phyloP scores from a whole-genome alignment of 2,113 vertebrate species.

The Chaetura pelagica region DNA sequence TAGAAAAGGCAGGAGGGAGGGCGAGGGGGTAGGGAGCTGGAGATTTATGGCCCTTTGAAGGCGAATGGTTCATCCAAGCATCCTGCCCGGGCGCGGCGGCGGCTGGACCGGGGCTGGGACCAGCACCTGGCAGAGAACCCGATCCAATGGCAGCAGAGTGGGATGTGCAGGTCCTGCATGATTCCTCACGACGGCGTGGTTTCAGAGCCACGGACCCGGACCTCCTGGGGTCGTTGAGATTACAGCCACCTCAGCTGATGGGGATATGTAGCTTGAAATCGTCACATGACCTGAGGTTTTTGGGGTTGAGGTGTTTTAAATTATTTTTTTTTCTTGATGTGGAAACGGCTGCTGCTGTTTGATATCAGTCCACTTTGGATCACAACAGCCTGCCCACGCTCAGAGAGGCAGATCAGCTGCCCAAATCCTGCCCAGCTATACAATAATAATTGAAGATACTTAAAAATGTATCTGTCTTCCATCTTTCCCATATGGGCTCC shows the following conservation, averaged over 20 bases:
- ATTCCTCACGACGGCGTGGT: background rate
- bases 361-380: background rate
- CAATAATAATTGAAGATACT: conserved; percentile 69
- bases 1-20: conserved; percentile 53
- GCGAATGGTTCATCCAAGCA: conserved; percentile 25
- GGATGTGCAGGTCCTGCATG: background rate
- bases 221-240: background rate
- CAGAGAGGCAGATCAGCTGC: background rate
- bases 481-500: conserved; percentile 73
- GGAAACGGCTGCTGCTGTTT: background rate
- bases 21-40: conserved; percentile 13
- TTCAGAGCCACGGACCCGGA: background rate
- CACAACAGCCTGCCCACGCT: background rate
- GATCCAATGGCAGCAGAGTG: background rate
- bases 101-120: background rate
- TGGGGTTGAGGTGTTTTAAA: background rate
- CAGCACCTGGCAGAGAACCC: background rate
- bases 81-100: conserved; percentile 3
- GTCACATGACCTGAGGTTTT: conserved; percentile 35
- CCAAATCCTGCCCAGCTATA: background rate
- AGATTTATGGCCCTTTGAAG: conserved; percentile 70
- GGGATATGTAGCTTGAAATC: background rate
- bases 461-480: conserved; percentile 72
- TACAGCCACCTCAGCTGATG: background rate
- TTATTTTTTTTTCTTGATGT: background rate